Evolutionary conservation across 2,888 invertebrate species (phyloP).

Genomic region (Saturnia pavonia): DNA sequence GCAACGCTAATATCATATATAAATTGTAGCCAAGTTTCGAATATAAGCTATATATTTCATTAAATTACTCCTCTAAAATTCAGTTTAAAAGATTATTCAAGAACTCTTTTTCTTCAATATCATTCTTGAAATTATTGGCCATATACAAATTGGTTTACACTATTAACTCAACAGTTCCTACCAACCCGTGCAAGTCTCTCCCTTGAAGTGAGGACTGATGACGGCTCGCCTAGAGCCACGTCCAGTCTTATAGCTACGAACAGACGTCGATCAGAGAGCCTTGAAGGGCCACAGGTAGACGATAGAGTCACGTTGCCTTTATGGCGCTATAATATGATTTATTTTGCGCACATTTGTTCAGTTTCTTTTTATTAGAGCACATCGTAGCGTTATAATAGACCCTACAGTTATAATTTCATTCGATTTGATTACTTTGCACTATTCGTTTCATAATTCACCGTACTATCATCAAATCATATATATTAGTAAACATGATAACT

Average conservation of each 20-base stretch:
- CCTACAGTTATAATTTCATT: not conserved
- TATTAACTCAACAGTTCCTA: slow-evolving; percentile 68
- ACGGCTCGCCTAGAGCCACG: slow-evolving; percentile 64
- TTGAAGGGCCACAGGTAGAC: slow-evolving; percentile 81
- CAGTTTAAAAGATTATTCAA: not conserved
- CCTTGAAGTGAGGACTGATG: slow-evolving; percentile 82
- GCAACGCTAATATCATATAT: too few species aligned
- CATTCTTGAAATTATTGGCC: slow-evolving; percentile 11
- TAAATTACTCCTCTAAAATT: not conserved
- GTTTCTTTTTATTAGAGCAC: slow-evolving; percentile 5
- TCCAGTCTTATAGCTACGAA: slow-evolving; percentile 73
- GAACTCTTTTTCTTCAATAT: not conserved
- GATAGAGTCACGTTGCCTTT: slow-evolving; percentile 18
- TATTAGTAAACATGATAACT: not conserved
- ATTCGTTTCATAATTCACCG: not conserved
- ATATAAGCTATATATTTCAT: not conserved
- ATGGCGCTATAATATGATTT: slow-evolving; percentile 1
- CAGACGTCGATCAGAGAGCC: slow-evolving; percentile 81
- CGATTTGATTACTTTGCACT: slow-evolving; percentile 1
- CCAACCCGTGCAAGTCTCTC: slow-evolving; percentile 84
- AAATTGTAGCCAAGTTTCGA: too few species aligned
- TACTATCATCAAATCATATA: not conserved
- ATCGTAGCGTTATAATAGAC: not conserved
- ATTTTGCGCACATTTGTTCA: slow-evolving; percentile 23
- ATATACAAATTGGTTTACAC: slow-evolving; percentile 19